A percentile compares a stretch with the other conserved stretches of the same genome.
These are phyloP conservation scores for Sarcophaga carnaria DNA, from an alignment of 2,888 invertebrate genomes.

Conservation along the genomic window DNA sequence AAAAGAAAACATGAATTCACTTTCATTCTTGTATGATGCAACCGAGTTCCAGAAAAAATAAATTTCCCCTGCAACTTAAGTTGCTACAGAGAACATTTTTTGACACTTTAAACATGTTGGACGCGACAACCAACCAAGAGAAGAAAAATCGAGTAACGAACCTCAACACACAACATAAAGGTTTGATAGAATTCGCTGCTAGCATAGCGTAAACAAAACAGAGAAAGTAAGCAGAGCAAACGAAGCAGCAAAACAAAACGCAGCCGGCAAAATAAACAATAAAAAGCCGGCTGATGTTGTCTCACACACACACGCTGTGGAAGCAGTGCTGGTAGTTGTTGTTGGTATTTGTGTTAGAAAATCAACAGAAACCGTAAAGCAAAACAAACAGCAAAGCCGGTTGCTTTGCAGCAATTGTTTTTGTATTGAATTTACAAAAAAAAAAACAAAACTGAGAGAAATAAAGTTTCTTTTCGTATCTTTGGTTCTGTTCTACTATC, in stretches of 20 bases:
- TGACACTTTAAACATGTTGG: slow-evolving; percentile 39
- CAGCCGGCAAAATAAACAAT: slow-evolving; percentile 66
- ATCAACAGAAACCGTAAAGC: neutral
- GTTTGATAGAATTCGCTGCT: slow-evolving; percentile 5
- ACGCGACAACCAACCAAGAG: neutral
- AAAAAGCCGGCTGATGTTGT: slow-evolving; percentile 57
- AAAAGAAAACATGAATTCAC: slow-evolving; percentile 51
- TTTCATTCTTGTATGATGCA: slow-evolving; percentile 63
- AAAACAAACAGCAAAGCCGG: neutral
- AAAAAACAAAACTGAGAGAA: neutral
- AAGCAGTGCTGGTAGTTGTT: neutral
- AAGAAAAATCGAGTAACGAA: slow-evolving; percentile 49
- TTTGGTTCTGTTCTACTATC: neutral
- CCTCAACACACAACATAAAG: neutral
- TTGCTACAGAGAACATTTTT: neutral
- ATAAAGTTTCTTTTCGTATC: neutral
- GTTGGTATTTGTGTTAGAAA: neutral
- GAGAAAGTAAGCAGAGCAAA: slow-evolving; percentile 25
- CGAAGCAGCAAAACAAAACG: slow-evolving; percentile 59
- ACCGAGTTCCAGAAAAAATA: neutral
- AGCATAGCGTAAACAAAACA: slow-evolving; percentile 4
- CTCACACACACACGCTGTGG: neutral
- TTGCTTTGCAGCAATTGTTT: slow-evolving; percentile 25
- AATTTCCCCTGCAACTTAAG: slow-evolving; percentile 59
- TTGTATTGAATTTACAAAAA: neutral